phyloP scores from a whole-genome alignment of 2,797 vertebrate species.

The Nothura maculosa region DNA sequence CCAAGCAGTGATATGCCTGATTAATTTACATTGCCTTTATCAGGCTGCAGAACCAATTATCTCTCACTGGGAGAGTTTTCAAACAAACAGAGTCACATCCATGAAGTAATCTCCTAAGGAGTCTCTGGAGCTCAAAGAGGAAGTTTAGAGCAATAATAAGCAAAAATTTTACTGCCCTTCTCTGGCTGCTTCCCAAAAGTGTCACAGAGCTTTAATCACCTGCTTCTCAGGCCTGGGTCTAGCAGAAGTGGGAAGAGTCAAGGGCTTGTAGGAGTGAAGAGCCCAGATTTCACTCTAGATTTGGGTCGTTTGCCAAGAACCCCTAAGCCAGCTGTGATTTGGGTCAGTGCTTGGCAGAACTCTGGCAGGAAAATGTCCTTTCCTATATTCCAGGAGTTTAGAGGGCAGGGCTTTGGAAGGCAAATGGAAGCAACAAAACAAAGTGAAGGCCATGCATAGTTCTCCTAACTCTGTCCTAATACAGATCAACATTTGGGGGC shows the following conservation, averaged over 20 bases:
- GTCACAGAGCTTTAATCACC: neutral
- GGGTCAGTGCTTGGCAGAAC: neutral
- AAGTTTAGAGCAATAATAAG: neutral
- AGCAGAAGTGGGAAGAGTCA: neutral
- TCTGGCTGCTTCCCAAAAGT: neutral
- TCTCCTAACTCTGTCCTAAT: neutral
- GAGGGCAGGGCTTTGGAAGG: neutral
- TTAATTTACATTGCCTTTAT: slow-evolving; percentile 40
- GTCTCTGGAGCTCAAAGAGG: neutral
- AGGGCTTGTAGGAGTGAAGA: neutral
- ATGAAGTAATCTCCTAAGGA: neutral
- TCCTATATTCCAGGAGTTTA: neutral
- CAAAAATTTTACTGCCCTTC: neutral
- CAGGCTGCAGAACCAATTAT: neutral
- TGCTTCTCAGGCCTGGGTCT: neutral
- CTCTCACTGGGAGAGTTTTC: slow-evolving; percentile 48
- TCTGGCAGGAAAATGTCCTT: neutral
- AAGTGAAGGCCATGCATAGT: neutral
- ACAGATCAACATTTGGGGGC: neutral
- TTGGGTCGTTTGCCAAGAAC: neutral
- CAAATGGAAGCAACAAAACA: neutral
- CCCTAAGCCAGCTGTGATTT: neutral
- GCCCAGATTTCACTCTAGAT: neutral
- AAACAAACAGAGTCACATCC: neutral
- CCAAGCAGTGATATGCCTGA: slow-evolving; percentile 27